Percentiles rank a stretch among this genome's conserved stretches.
phyloP scores from a whole-genome alignment of 2,888 invertebrate species.

The Pseudanteris insignis region DNA sequence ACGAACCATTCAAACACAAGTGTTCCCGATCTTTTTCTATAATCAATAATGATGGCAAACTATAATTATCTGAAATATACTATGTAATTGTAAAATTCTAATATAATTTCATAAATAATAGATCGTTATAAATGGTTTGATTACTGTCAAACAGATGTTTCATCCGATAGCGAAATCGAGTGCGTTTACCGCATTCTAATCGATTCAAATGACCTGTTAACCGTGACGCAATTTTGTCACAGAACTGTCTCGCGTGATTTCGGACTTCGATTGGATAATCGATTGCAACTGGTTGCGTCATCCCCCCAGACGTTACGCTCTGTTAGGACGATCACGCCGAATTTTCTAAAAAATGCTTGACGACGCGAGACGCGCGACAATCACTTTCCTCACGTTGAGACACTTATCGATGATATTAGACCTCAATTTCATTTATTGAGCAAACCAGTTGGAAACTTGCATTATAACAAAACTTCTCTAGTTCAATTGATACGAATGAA shows the following conservation, averaged over 20 bases:
- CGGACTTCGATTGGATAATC: slow-evolving; percentile 49
- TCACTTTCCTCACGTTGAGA: slow-evolving; percentile 23
- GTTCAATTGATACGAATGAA: too few species aligned
- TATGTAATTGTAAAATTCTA: too few species aligned
- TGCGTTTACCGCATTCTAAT: slow-evolving; percentile 33
- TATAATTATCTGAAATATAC: too few species aligned
- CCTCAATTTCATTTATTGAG: slow-evolving; percentile 25
- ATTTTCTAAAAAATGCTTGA: slow-evolving; percentile 42
- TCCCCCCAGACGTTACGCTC: slow-evolving; percentile 27
- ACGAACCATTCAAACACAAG: too few species aligned
- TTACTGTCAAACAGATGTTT: too few species aligned
- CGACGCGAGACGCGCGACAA: slow-evolving; percentile 35
- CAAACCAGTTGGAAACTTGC: too few species aligned
- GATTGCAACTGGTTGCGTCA: slow-evolving; percentile 48
- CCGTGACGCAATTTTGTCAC: slow-evolving; percentile 29
- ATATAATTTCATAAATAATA: too few species aligned
- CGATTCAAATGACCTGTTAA: slow-evolving; percentile 29
- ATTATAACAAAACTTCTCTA: too few species aligned
- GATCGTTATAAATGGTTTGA: too few species aligned
- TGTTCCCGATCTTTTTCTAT: too few species aligned
- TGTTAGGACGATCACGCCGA: slow-evolving; percentile 26
- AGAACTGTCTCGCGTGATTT: slow-evolving; percentile 29
- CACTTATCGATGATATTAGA: slow-evolving; percentile 8
- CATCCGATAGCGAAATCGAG: too few species aligned
- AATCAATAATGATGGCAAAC: too few species aligned